Base-by-base conservation (phyloP, 2,888 invertebrate species). In the Dorcus hopei region DNA sequence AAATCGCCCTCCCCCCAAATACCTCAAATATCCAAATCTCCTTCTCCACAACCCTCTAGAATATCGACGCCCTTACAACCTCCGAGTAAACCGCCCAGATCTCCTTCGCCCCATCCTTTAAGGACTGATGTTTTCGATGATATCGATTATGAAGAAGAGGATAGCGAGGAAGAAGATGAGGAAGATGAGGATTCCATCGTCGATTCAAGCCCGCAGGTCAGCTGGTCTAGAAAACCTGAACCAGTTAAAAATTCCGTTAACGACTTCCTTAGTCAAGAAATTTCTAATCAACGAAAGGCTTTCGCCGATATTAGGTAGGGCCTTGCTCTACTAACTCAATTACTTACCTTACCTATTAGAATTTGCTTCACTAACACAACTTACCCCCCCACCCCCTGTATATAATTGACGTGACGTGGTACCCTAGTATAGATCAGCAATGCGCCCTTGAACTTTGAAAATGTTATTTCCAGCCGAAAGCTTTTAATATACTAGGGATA, bases 61-160 rank as follows among this genome's bases (percentile, higher is more conserved):
- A 60, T 56, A 23, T 54, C 58, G 23, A 53, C 59, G 9, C 61
- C 56, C 8, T 48, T 69, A 8, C 70, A 68, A 52, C 68, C 71
- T 2, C 71, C 73, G 50, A 63, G 63, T 7, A 74, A 73, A 66
- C 74, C 74, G 26, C 74, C 74, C 54, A 69, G 74, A 56, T 72
- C 76, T n/a, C 72, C 74, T 8, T 72, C 75, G 8, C 74, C 77
- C 3, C 76, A 75, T 62, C 76, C 74, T 1, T 52, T 61, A 19
- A 11, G 53, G 45, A 53, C 48, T 57, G 75, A 75, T 61, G 68
- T 70, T 45, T 68, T 70, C 7, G 72, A 75, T 11, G 61, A 64
- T 38, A 65, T 64, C 45, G 62, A 62, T 51, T 64, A 62, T 52
- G 61, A 63, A 39, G 62, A 65, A n/a, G 58, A 66, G 33, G 64